Evolutionary conservation across 2,797 vertebrate genomes (phyloP).

Genomic region (Masticophis lateralis): DNA sequence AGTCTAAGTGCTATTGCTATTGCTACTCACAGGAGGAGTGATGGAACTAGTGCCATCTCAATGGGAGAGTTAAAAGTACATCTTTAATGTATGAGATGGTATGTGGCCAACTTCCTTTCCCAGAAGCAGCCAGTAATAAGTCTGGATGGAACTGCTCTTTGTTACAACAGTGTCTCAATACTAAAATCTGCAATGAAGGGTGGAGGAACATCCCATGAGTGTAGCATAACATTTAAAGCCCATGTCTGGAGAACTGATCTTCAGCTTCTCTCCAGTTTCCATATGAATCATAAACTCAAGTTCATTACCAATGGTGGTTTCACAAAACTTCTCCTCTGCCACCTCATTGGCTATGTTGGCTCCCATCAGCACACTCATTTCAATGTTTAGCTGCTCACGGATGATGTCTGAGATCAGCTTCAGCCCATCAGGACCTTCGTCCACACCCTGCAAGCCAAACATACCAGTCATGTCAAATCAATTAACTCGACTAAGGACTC

Average conservation of each 20-base stretch:
- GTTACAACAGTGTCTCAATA: not conserved
- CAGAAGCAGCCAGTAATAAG: not conserved
- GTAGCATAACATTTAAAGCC: not conserved
- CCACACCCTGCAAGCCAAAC: conserved; percentile 81
- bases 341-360: conserved; percentile 96
- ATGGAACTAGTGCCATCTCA: not conserved
- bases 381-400: conserved; percentile 81
- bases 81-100: not conserved
- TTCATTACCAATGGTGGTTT: conserved; percentile 90
- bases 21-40: not conserved
- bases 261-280: not conserved
- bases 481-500: fast-evolving
- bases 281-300: not conserved
- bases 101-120: not conserved
- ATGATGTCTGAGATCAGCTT: conserved; percentile 95
- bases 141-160: not conserved
- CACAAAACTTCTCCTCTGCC: conserved; percentile 95
- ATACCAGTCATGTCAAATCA: not conserved
- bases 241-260: too few species aligned
- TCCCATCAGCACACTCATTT: conserved; percentile 93
- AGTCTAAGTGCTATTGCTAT: too few species aligned
- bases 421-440: conserved; percentile 88
- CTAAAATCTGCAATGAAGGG: not conserved
- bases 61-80: not conserved
- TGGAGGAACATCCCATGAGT: not conserved